Conservation (phyloP, 2,797 vertebrate species). For the Platalea minor region DNA sequence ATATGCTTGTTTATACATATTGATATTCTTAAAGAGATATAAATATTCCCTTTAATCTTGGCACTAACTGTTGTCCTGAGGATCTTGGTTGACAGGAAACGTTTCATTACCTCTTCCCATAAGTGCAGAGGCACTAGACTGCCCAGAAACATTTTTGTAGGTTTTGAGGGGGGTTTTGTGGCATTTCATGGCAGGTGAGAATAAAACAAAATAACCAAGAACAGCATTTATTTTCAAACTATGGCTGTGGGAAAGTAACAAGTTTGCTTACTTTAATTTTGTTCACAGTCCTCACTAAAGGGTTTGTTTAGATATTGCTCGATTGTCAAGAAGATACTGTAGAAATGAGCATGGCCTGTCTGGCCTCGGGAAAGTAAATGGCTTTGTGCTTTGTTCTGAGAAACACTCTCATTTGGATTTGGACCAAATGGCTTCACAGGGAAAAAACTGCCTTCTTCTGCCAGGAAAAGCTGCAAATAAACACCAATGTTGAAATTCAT, state of each 20-base stretch:
- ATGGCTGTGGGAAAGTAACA: not conserved
- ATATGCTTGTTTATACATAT: not conserved
- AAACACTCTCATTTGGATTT: not conserved
- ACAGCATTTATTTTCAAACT: not conserved
- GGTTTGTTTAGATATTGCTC: not conserved
- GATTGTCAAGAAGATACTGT: not conserved
- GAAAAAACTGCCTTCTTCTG: not conserved
- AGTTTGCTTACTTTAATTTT: constrained; percentile 3
- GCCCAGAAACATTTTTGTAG: not conserved
- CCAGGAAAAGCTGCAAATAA: constrained; percentile 5
- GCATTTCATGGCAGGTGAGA: not conserved
- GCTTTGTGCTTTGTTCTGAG: not conserved
- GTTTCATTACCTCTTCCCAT: not conserved
- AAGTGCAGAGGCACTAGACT: not conserved
- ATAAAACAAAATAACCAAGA: not conserved
- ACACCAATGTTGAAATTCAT: not conserved
- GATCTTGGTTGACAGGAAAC: not conserved
- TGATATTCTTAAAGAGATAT: not conserved
- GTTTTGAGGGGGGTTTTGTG: not conserved
- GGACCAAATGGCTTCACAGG: constrained; percentile 14
- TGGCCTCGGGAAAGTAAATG: not conserved
- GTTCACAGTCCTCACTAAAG: not conserved
- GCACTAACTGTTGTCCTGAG: not conserved
- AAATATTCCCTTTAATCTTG: not conserved
- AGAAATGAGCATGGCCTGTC: not conserved